Evolutionary conservation across 2,888 invertebrate species (phyloP).

Genomic region (Hofmannophila pseudospretella): DNA sequence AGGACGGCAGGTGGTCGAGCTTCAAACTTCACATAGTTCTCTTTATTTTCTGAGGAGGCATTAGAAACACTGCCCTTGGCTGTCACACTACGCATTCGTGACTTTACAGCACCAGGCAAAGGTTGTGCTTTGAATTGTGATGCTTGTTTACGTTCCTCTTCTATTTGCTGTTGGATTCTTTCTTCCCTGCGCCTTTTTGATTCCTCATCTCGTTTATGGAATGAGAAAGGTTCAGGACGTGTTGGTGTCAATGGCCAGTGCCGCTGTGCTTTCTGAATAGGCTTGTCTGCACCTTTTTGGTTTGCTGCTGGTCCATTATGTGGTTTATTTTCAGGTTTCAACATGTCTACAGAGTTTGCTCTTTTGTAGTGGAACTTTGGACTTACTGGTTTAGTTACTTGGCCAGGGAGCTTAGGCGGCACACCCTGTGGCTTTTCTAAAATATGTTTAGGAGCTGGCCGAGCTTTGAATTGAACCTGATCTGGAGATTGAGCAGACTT

Average conservation of each 20-base stretch:
- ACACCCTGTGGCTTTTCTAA: conserved; percentile 59
- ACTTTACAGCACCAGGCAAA: conserved; percentile 72
- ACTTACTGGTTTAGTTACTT: conserved; percentile 44
- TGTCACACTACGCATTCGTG: conserved; percentile 46
- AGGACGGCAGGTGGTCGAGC: conserved; percentile 80
- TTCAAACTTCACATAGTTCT: conserved; percentile 71
- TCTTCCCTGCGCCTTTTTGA: conserved; percentile 77
- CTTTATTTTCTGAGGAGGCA: conserved; percentile 60
- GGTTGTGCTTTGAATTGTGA: conserved; percentile 85
- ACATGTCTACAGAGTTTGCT: conserved; percentile 31
- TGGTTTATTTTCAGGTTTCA: conserved; percentile 25
- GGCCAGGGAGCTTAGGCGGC: conserved; percentile 43
- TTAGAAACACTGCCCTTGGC: conserved; percentile 42
- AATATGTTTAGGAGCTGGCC: conserved; percentile 78
- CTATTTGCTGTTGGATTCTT: conserved; percentile 76
- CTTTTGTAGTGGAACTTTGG: conserved; percentile 58
- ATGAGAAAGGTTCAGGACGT: conserved; percentile 80
- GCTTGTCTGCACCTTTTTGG: conserved; percentile 18
- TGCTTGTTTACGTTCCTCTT: conserved; percentile 78
- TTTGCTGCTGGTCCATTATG: conserved; percentile 6
- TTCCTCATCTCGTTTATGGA: conserved; percentile 81
- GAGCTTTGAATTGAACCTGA: conserved; percentile 74
- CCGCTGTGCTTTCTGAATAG: conserved; percentile 33
- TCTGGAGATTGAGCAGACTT: conserved; percentile 25
- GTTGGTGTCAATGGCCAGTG: conserved; percentile 34